These are phyloP conservation scores for Anoplius nigerrimus DNA, from an alignment of 2,888 invertebrate species.

Conservation along the genomic window DNA sequence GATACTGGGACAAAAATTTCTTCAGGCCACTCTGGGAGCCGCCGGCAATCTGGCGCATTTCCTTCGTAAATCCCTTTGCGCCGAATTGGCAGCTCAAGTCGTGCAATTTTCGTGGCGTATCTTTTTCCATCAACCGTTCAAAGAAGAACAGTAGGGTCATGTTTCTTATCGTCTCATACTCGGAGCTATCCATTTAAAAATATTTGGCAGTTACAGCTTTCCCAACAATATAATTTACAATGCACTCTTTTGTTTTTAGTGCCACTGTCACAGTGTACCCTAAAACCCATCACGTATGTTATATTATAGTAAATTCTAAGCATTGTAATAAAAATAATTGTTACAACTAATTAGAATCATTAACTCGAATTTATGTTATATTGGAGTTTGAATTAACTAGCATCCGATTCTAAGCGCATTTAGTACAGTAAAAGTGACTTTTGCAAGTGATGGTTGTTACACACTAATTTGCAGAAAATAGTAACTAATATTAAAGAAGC, in stretches of 20 bases:
- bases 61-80: conserved; percentile 98
- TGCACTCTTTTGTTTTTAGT: conserved; percentile 16
- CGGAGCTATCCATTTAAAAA: conserved; percentile 89
- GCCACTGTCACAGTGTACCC: too few relatives aligned
- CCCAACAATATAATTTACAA: conserved; percentile 14
- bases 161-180: conserved; percentile 95
- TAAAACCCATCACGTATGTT: conserved; percentile 8
- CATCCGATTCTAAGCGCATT: too few relatives aligned
- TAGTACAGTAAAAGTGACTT: too few relatives aligned
- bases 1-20: conserved; percentile 97
- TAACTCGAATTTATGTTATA: too few relatives aligned
- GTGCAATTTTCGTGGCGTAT: conserved; percentile 95
- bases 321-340: too few relatives aligned
- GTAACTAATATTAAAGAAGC: too few relatives aligned
- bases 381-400: too few relatives aligned
- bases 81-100: conserved; percentile 99
- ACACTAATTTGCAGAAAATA: background rate
- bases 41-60: conserved; percentile 97
- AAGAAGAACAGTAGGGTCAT: conserved; percentile 98
- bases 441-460: too few relatives aligned
- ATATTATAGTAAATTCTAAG: too few relatives aligned
- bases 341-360: too few relatives aligned
- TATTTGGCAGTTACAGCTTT: background rate
- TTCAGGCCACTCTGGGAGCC: conserved; percentile 97
- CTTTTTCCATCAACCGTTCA: conserved; percentile 97